These are phyloP conservation scores for Conger conger DNA, from an alignment of 2,113 vertebrate species.

Conservation along the genomic window DNA sequence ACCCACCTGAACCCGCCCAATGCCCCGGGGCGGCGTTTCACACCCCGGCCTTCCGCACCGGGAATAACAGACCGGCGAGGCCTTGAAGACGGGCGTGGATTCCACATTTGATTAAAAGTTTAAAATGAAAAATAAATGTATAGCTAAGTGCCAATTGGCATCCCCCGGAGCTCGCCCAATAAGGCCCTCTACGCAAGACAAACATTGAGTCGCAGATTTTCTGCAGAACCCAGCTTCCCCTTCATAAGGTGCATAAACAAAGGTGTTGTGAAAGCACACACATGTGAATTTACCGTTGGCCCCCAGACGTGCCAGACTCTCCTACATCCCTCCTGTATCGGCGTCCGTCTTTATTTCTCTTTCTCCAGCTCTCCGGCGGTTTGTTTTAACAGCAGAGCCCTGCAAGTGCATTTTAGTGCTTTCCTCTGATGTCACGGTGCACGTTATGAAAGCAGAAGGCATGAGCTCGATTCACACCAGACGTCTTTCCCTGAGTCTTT, in stretches of 20 bases:
- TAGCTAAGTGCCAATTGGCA: neutral
- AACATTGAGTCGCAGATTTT: conserved; percentile 28
- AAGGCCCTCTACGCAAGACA: conserved; percentile 30
- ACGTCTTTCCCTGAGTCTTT: neutral
- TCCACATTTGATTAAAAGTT: conserved; percentile 36
- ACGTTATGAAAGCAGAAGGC: neutral
- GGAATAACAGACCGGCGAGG: neutral
- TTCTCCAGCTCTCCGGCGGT: neutral
- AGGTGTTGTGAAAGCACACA: conserved; percentile 19
- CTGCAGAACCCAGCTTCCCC: conserved; percentile 11
- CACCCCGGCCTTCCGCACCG: neutral
- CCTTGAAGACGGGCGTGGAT: neutral
- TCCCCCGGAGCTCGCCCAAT: conserved; percentile 8
- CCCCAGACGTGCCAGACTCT: neutral
- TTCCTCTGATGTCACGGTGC: neutral
- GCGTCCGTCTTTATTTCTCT: neutral
- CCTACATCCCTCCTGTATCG: neutral
- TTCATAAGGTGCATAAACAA: conserved; percentile 18
- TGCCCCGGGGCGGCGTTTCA: neutral
- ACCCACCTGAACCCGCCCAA: no score
- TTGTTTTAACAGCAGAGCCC: neutral
- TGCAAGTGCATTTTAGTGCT: neutral
- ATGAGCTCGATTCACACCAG: neutral
- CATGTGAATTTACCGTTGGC: neutral
- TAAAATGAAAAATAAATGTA: conserved; percentile 31